Evolutionary conservation across 92 coral and sea anemone genomes (phyloP).

Genomic region (Porites cylindrica): DNA sequence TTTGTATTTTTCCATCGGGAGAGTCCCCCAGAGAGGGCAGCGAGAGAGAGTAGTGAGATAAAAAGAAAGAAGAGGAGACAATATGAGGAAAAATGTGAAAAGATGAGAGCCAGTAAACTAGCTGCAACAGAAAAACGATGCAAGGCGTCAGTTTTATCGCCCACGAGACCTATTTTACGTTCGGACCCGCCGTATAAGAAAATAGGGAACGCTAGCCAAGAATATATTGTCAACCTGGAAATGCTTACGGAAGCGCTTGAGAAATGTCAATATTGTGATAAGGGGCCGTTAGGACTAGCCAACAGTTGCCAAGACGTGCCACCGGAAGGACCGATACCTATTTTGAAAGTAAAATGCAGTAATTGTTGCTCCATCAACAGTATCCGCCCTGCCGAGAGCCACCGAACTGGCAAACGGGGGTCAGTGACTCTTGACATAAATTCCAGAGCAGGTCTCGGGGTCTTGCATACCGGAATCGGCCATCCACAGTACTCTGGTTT

Average conservation of each 20-base stretch:
- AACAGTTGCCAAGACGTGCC: conserved; percentile 9
- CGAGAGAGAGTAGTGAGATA: no score
- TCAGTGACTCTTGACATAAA: conserved; percentile 20
- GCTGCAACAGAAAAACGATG: no score
- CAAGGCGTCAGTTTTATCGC: no score
- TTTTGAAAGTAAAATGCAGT: conserved; percentile 1
- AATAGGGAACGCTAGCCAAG: neutral
- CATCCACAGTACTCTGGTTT: conserved; percentile 26
- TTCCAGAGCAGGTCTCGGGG: conserved; percentile 41
- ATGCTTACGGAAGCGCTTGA: neutral
- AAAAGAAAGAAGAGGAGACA: no score
- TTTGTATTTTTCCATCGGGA: no score
- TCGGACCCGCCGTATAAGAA: neutral
- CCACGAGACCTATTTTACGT: neutral
- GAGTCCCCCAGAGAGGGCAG: no score
- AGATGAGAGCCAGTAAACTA: no score
- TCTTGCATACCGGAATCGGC: conserved; percentile 42
- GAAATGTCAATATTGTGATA: conserved; percentile 13
- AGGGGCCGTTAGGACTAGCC: conserved; percentile 22
- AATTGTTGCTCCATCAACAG: conserved; percentile 3
- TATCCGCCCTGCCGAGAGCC: conserved; percentile 5
- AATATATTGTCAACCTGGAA: conserved; percentile 8
- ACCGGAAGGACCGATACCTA: conserved; percentile 5
- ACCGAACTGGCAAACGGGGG: conserved; percentile 38
- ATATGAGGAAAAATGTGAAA: no score